Percentiles rank a stretch among this genome's conserved stretches.
These are phyloP conservation scores for Rhopalosiphum nymphaeae DNA, from an alignment of 2,888 invertebrate species.

Conservation along the genomic window DNA sequence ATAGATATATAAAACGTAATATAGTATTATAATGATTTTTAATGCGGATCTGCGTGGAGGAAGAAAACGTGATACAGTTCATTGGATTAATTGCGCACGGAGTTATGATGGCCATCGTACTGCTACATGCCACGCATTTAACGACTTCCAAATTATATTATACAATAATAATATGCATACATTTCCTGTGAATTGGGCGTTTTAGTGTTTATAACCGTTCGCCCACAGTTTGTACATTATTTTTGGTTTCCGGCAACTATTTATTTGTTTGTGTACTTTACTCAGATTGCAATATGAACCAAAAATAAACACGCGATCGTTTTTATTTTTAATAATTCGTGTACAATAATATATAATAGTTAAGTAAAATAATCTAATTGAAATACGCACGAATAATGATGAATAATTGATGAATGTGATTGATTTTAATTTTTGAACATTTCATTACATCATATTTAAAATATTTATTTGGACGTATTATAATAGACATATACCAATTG, in stretches of 20 bases:
- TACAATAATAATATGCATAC: background rate
- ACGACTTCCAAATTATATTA: background rate
- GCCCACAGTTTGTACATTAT: background rate
- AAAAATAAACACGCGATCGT: background rate
- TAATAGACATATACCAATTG: background rate
- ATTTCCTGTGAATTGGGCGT: background rate
- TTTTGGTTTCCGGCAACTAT: background rate
- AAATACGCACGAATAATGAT: background rate
- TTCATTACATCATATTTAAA: background rate
- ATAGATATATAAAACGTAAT: conserved; percentile 15
- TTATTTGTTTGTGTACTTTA: background rate
- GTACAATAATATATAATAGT: background rate
- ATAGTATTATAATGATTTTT: conserved; percentile 18
- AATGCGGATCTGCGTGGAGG: background rate
- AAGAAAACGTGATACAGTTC: background rate
- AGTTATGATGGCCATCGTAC: background rate
- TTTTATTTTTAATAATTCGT: background rate
- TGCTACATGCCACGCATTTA: background rate
- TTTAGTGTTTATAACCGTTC: background rate
- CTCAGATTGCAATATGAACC: background rate
- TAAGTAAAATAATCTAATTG: background rate
- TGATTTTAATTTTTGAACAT: background rate
- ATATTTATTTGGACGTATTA: background rate
- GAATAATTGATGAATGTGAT: background rate
- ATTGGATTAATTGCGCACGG: conserved; percentile 28